A percentile compares a stretch with the other conserved stretches of the same genome.
phyloP scores from a whole-genome alignment of 2,888 invertebrate genomes.

The Drosophila anomelani region DNA sequence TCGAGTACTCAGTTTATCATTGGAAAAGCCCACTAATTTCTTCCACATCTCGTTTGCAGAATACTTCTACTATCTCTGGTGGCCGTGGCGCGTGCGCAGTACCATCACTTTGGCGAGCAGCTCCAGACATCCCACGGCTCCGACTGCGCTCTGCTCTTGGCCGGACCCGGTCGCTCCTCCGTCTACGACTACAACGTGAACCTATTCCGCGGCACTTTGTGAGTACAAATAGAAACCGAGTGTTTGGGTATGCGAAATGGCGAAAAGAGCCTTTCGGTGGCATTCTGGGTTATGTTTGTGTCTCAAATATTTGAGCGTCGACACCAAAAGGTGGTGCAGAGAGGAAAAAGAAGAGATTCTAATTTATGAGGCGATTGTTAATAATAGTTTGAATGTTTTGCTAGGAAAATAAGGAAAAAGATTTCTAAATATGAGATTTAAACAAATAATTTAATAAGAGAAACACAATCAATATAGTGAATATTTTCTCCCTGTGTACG shows the following conservation, averaged over 20 bases:
- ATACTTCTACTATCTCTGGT: conserved; percentile 71
- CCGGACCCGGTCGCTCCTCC: conserved; percentile 91
- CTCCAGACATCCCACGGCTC: conserved; percentile 83
- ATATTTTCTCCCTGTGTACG: conserved; percentile 6
- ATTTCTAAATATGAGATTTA: background rate
- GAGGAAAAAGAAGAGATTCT: background rate
- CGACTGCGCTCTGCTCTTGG: conserved; percentile 92
- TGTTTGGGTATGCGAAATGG: conserved; percentile 1
- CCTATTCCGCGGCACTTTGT: conserved; percentile 92
- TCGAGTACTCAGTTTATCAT: background rate
- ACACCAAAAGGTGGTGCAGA: conserved; percentile 36
- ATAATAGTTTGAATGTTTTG: too few relatives aligned
- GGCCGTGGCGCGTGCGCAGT: conserved; percentile 72
- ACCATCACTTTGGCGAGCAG: conserved; percentile 80
- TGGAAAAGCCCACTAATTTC: background rate
- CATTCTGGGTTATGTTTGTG: conserved; percentile 58
- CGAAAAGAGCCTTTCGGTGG: conserved; percentile 23
- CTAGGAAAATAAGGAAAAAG: too few relatives aligned
- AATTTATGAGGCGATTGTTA: too few relatives aligned
- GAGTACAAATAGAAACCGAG: conserved; percentile 85
- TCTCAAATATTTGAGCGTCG: conserved; percentile 58
- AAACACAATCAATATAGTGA: background rate
- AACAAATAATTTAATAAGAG: too few relatives aligned
- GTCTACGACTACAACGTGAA: conserved; percentile 94
- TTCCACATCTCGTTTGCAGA: conserved; percentile 67